Conservation (phyloP, 2,888 invertebrate species). For the Cremastinae sp. region DNA sequence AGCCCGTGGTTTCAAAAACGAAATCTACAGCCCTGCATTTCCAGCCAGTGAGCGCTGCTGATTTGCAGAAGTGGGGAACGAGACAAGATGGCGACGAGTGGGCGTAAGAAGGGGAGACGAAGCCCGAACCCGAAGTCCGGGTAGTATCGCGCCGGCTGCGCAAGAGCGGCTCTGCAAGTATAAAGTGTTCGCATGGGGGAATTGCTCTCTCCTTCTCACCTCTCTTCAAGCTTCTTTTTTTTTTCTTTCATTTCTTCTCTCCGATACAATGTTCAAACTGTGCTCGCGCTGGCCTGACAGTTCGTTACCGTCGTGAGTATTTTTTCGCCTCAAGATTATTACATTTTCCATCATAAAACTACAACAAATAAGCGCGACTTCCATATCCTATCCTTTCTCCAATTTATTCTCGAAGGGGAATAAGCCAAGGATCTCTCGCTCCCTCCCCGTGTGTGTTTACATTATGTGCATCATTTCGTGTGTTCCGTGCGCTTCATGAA, state of each 20-base stretch:
- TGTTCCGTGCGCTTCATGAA: constrained; percentile 8
- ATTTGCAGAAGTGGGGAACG: no score
- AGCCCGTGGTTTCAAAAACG: no score
- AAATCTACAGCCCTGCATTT: no score
- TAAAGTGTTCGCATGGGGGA: neutral
- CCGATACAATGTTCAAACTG: no score
- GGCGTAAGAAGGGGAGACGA: constrained; percentile 67
- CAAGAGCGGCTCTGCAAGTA: constrained; percentile 69
- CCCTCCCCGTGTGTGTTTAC: constrained; percentile 42
- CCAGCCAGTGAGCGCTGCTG: no score
- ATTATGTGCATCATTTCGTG: constrained; percentile 34
- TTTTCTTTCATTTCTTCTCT: neutral
- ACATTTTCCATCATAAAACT: no score
- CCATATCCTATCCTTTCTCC: constrained; percentile 2
- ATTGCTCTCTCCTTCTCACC: constrained; percentile 21
- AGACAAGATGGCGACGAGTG: no score
- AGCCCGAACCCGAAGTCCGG: constrained; percentile 49
- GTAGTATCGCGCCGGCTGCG: constrained; percentile 74
- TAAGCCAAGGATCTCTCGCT: neutral
- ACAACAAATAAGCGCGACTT: constrained; percentile 2
- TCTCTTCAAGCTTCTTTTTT: constrained; percentile 4
- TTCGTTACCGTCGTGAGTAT: no score
- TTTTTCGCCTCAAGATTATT: no score
- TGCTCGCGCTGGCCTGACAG: no score
- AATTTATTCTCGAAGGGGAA: neutral